Base-by-base conservation (phyloP, 2,797 vertebrate species). In the Parambassis ranga region DNA sequence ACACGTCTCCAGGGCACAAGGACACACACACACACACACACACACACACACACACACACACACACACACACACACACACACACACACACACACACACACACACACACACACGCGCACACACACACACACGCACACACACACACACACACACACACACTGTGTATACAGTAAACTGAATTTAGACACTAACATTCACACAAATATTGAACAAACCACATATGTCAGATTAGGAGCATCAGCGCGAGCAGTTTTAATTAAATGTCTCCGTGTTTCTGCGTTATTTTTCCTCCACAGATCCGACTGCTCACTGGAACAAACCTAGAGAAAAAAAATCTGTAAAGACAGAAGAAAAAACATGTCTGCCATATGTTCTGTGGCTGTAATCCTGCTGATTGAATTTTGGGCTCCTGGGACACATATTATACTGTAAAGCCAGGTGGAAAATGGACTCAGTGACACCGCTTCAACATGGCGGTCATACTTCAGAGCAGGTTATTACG, bases 221-320 rank as follows among this genome's bases (percentile, higher is more conserved):
- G 35, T 55, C 43, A 71, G 64, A 74, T 62, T 65, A 61, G 65
- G 31, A 60, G 28, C 27, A 52, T 78, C 52, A 72, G 65, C 82
- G 79, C 19, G 51, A 67, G 36, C 70, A 52, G 15, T 64, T 85
- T 82, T 82, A 81, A 84, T 82, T 65, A 77, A 81, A 77, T 48
- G 32, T 65, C 19, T 51, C 31, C 36, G 13, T 63, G 59, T 69
- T 65, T 52, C 39, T 41, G 38, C 55, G 28, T 75, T 61, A 48
- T 72, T 58, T 30, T 24, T 30, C 14, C 33, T 51, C 27, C 42
- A 46, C 28, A 27, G 23, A 69, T 69, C 48, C 22, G 39, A 66
- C 47, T 53, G 27, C 39, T 58, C 55, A n/a, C 30, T 44, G 49
- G 36, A 59, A 74, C 43, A 44, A 50, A 65, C 4, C 16, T 5